Evolutionary conservation across 2,888 invertebrate species (phyloP).

Genomic region (Amitus sp.): DNA sequence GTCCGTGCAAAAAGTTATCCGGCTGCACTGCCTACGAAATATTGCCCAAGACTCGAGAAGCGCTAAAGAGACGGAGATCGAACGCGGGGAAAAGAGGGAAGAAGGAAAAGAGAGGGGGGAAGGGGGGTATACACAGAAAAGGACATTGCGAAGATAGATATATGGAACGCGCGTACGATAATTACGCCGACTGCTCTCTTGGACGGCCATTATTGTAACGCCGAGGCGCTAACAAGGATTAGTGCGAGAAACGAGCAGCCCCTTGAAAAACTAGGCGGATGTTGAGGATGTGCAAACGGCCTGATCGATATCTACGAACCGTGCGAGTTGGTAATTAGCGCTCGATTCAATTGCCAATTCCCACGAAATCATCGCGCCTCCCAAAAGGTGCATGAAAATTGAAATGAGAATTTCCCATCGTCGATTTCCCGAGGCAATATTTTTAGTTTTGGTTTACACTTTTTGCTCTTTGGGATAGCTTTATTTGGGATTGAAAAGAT

Average conservation of each 20-base stretch:
- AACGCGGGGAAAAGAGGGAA: conserved; percentile 41
- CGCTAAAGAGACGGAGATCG: conserved; percentile 38
- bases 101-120: conserved; percentile 13
- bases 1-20: conserved; percentile 43
- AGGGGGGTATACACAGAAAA: not conserved
- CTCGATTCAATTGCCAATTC: conserved; percentile 6
- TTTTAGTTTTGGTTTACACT: too few species aligned
- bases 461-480: too few species aligned
- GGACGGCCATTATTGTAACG: conserved; percentile 45
- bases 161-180: conserved; percentile 34
- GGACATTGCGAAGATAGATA: conserved; percentile 2
- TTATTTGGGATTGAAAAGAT: too few species aligned
- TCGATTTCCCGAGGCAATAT: too few species aligned
- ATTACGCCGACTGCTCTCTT: conserved; percentile 40
- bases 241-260: conserved; percentile 31
- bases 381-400: too few species aligned
- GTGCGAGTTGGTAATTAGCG: conserved; percentile 4
- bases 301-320: conserved; percentile 11
- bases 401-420: too few species aligned
- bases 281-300: conserved; percentile 4
- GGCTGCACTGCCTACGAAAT: conserved; percentile 33
- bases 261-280: conserved; percentile 4
- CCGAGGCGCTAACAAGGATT: conserved; percentile 44
- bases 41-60: conserved; percentile 43
- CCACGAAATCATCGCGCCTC: conserved; percentile 14